These are phyloP conservation scores for Chionis minor DNA, from an alignment of 2,113 vertebrate genomes.

Conservation along the genomic window DNA sequence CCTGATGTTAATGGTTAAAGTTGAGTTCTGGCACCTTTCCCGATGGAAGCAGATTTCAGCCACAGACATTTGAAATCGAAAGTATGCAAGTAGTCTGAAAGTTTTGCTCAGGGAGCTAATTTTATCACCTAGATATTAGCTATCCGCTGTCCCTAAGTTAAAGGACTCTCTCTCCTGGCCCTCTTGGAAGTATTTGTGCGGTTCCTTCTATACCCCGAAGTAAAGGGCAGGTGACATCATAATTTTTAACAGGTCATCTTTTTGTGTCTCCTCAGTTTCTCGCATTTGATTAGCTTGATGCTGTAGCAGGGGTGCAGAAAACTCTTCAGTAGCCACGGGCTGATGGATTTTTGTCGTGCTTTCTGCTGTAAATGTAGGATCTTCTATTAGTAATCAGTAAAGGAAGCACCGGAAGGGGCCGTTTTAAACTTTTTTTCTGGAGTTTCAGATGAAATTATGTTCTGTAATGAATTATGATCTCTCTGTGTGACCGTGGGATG, in stretches of 20 bases:
- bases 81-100: constrained; percentile 39
- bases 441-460: background rate
- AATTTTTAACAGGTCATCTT: background rate
- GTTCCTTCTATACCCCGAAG: background rate
- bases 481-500: background rate
- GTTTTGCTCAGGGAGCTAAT: constrained; percentile 48
- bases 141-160: background rate
- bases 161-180: background rate
- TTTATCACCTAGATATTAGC: constrained; percentile 46
- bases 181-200: background rate
- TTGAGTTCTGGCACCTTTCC: constrained; percentile 21
- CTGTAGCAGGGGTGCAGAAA: background rate
- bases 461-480: background rate
- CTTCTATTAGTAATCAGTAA: background rate
- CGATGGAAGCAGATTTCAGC: background rate
- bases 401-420: background rate
- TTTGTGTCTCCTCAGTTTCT: background rate
- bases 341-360: background rate
- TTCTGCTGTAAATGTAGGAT: background rate
- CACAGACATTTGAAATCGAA: constrained; percentile 49
- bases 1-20: background rate
- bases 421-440: background rate
- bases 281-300: background rate
- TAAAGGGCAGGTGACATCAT: background rate
- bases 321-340: background rate